Base-by-base conservation (phyloP, 2,888 invertebrate genomes). In the Ashinkailepas kermadecensis region DNA sequence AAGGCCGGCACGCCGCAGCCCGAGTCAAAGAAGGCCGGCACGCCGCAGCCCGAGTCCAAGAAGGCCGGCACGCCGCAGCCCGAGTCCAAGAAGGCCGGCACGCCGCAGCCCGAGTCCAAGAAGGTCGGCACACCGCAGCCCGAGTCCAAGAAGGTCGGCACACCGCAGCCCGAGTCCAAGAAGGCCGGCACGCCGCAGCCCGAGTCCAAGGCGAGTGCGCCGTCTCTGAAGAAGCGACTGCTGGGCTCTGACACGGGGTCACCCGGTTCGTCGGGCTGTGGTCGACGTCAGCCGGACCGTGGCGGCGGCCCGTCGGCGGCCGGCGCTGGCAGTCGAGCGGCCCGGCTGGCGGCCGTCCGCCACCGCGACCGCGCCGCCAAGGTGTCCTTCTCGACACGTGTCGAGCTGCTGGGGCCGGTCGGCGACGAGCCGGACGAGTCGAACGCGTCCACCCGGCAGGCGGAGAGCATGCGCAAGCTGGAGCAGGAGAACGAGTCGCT, bases 391-490 rank as follows among this genome's bases (percentile, higher is more conserved):
- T n/a, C 58, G n/a, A 9, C 79, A 23, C 58, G 79, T 15, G 58
- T 79, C 13, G 56, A 79, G 58, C 13, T 57, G 21, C 74, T 74
- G 56, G 74, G 74, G 9, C 54, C 74, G 9, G 8, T 56, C 18
- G 74, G 15, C 8, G 56, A 56, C 54, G 74, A 56, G n/a, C 78
- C 11, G n/a, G 57, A 15, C 12, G 78, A 56, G 78, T n/a, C 9
- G 10, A 57, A 56, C n/a, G n/a, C n/a, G 58, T 57, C 57, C 12
- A 18, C 7, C 7, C 57, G 58, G 7, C 79, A 79, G 25, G 79
- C 79, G 8, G 79, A 79, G 79, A 79, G 79, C 79, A 58, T 79
- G 79, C 79, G 79, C n/a, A 58, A 58, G 15, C 58, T 79, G 23
- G 79, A 79, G 25, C 58, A 11, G 13, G 79, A 79, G 79, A 79